phyloP scores from a whole-genome alignment of 2,113 vertebrate genomes.

The Parus major region DNA sequence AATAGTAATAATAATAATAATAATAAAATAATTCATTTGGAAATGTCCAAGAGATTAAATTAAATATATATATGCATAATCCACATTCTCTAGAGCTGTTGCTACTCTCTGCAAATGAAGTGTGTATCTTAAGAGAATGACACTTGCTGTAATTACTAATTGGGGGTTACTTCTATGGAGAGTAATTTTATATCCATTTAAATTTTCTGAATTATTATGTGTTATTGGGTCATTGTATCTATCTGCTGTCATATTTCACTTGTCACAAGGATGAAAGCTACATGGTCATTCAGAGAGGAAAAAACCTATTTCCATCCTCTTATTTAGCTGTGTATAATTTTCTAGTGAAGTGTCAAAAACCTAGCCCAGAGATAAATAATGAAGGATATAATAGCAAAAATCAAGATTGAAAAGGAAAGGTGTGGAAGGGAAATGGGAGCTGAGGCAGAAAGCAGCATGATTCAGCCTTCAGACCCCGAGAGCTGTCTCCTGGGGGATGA shows the following conservation, averaged over 20 bases:
- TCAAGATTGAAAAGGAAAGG: neutral
- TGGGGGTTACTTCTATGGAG: neutral
- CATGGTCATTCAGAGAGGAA: neutral
- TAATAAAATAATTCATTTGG: neutral
- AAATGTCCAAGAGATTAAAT: neutral
- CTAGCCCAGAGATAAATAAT: neutral
- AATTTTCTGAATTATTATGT: neutral
- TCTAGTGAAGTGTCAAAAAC: neutral
- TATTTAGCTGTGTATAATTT: neutral
- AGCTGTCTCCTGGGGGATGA: neutral
- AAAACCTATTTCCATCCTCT: neutral
- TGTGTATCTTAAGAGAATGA: neutral
- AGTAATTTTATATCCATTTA: neutral
- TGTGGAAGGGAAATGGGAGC: neutral
- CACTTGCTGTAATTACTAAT: neutral
- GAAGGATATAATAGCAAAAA: neutral
- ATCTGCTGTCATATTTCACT: neutral
- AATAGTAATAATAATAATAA: accelerated
- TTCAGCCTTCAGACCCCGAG: accelerated
- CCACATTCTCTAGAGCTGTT: neutral
- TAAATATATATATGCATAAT: neutral
- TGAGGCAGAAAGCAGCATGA: neutral
- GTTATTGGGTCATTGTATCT: neutral
- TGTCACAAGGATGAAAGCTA: neutral
- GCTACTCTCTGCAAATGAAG: neutral